Evolutionary conservation across 2,113 vertebrate species (phyloP).

Genomic region (Nothocercus julius): DNA sequence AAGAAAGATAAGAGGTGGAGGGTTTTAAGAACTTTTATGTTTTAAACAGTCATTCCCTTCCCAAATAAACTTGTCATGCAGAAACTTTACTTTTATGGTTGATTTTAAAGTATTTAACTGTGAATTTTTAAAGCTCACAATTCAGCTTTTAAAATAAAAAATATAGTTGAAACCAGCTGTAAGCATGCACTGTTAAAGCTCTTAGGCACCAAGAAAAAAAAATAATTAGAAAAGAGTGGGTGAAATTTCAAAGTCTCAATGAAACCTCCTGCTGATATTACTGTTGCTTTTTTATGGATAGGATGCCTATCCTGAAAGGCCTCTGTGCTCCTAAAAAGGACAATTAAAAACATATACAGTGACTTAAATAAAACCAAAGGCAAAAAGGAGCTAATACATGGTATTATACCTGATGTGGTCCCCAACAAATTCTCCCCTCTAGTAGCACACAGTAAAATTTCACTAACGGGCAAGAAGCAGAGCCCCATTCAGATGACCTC

Average conservation of each 20-base stretch:
- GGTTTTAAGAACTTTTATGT: neutral
- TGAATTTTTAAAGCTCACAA: conserved; percentile 15
- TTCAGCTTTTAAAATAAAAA: conserved; percentile 38
- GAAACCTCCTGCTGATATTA: neutral
- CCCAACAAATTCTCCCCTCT: neutral
- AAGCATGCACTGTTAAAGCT: conserved; percentile 3
- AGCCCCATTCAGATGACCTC: neutral
- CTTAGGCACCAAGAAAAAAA: neutral
- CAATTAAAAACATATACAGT: neutral
- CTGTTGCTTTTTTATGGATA: conserved; percentile 1
- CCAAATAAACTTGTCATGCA: neutral
- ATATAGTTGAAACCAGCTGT: conserved; percentile 2
- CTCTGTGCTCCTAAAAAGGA: neutral
- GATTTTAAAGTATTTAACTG: neutral
- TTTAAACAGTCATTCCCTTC: neutral
- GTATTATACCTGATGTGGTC: neutral
- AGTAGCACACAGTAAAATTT: neutral
- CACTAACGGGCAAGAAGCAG: neutral
- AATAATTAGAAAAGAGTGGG: neutral
- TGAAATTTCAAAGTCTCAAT: conserved; percentile 13
- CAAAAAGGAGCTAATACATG: neutral
- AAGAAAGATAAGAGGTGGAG: neutral
- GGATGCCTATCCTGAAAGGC: neutral
- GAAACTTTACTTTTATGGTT: neutral
- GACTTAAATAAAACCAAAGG: conserved; percentile 12